Conservation (phyloP, 1,140 invertebrate genomes). For the Drosophila parabipectinata region DNA sequence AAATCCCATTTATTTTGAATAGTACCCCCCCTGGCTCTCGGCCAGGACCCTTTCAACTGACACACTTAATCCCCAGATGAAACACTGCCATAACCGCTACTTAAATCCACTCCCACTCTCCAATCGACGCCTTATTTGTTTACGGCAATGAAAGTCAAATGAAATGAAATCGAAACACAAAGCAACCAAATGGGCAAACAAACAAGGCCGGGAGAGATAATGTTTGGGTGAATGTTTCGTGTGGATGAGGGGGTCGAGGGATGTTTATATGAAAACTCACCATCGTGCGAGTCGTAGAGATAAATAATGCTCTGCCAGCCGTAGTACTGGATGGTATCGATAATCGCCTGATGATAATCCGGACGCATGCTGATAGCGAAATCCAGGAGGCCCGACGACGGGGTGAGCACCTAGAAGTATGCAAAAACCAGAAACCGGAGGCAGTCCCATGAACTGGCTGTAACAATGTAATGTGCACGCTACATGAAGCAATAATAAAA, state of each 20-base stretch:
- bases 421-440: conserved; percentile 41
- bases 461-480: conserved; percentile 80
- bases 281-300: conserved; percentile 97
- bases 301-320: conserved; percentile 97
- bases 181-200: conserved; percentile 54
- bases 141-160: conserved; percentile 63
- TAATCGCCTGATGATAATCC: conserved; percentile 96
- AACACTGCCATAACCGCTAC: conserved; percentile 38
- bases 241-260: neutral
- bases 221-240: conserved; percentile 7
- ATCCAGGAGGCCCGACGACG: conserved; percentile 92
- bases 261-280: conserved; percentile 87
- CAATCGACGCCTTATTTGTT: conserved; percentile 60
- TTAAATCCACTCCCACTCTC: conserved; percentile 25
- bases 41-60: conserved; percentile 2
- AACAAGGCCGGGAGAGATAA: conserved; percentile 41
- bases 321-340: conserved; percentile 96
- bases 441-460: conserved; percentile 23
- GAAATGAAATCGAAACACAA: conserved; percentile 74
- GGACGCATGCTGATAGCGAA: conserved; percentile 96
- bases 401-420: conserved; percentile 88
- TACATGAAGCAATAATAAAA: conserved; percentile 83
- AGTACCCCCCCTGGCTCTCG: neutral
- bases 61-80: conserved; percentile 22
- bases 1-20: neutral